phyloP scores from a whole-genome alignment of 2,797 vertebrate genomes.

The Vireo griseus region DNA sequence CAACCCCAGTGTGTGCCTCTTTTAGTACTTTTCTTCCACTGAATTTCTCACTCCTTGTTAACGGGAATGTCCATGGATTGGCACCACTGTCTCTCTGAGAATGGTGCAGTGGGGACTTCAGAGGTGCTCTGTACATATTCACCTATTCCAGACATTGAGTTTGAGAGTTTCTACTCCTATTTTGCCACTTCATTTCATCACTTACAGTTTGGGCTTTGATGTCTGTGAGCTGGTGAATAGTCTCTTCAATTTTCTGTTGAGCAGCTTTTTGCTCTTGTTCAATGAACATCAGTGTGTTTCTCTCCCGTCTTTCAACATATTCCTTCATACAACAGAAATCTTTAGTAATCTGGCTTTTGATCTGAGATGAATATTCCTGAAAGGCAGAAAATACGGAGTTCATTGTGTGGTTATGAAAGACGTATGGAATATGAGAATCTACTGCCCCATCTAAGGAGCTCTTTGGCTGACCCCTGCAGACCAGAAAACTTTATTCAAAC shows the following conservation, averaged over 20 bases:
- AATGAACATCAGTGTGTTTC: conserved; percentile 37
- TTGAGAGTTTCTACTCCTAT: background rate
- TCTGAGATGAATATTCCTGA: conserved; percentile 44
- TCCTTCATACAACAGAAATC: conserved; percentile 55
- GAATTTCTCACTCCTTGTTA: background rate
- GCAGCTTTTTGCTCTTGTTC: conserved; percentile 20
- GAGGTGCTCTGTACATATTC: background rate
- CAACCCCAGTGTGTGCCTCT: background rate
- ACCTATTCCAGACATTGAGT: background rate
- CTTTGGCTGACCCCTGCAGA: background rate
- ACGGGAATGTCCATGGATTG: background rate
- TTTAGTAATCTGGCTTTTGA: conserved; percentile 43
- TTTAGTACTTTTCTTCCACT: background rate
- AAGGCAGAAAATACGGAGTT: background rate
- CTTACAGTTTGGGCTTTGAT: background rate
- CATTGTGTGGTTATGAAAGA: background rate
- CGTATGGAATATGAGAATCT: background rate
- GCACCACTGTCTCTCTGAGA: background rate
- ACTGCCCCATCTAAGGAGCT: background rate
- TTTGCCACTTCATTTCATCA: background rate
- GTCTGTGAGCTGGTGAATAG: background rate
- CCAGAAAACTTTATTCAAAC: background rate
- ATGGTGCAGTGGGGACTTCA: background rate
- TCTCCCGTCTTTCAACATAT: conserved; percentile 50
- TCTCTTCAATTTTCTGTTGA: background rate